A percentile compares a stretch with the other conserved stretches of the same genome.
phyloP scores from a whole-genome alignment of 2,888 invertebrate genomes.

The Acanthoscelides obtectus region DNA sequence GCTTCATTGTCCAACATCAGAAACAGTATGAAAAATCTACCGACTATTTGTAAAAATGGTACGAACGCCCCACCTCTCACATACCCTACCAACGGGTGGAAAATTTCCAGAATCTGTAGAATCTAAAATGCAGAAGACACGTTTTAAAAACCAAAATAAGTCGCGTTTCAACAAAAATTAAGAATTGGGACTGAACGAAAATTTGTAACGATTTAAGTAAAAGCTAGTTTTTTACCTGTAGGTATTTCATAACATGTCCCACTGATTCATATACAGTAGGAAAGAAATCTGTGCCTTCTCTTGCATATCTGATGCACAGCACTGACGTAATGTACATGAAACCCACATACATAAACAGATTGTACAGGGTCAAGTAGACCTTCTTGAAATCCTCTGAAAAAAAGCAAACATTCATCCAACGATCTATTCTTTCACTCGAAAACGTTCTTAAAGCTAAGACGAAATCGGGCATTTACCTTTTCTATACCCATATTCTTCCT shows the following conservation, averaged over 20 bases:
- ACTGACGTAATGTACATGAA: conserved; percentile 72
- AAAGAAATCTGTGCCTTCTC: conserved; percentile 69
- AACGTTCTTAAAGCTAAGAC: neutral
- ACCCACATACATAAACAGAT: conserved; percentile 84
- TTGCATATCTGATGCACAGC: conserved; percentile 68
- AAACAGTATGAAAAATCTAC: conserved; percentile 67
- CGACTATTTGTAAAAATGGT: conserved; percentile 74
- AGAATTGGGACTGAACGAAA: no score
- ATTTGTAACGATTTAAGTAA: no score
- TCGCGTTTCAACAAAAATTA: no score
- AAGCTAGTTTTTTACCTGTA: conserved; percentile 57
- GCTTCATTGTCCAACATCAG: conserved; percentile 79
- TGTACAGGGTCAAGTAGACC: conserved; percentile 83
- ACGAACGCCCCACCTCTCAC: conserved; percentile 71
- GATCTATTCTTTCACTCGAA: neutral
- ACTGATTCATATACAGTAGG: conserved; percentile 67
- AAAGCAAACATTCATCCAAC: neutral
- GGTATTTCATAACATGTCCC: conserved; percentile 72
- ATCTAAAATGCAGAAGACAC: no score
- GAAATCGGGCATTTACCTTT: conserved; percentile 53
- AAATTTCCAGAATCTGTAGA: conserved; percentile 44
- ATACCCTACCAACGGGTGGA: conserved; percentile 86
- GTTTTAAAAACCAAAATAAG: no score
- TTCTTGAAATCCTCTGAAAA: conserved; percentile 70
- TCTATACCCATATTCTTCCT: conserved; percentile 72